Percentiles rank a stretch among this genome's conserved stretches.
These are phyloP conservation scores for Hestina assimilis DNA, from an alignment of 1,140 invertebrate species.

Conservation along the genomic window DNA sequence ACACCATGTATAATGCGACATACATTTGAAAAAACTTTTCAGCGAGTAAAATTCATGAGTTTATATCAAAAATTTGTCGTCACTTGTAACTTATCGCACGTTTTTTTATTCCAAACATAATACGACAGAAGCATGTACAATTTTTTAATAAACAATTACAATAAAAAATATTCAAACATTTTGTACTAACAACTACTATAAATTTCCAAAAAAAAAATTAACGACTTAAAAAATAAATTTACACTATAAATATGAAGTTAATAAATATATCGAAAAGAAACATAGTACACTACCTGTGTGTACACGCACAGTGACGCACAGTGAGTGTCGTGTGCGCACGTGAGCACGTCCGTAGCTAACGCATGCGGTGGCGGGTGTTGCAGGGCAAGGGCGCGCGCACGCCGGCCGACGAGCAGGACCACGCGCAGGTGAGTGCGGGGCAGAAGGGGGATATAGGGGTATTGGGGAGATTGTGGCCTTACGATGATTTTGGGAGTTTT, in stretches of 20 bases:
- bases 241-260: background rate
- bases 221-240: background rate
- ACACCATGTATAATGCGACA: slow-evolving; percentile 16
- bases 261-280: background rate
- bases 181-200: background rate
- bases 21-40: background rate
- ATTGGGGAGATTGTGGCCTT: no score
- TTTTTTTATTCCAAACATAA: background rate
- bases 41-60: background rate
- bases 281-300: background rate
- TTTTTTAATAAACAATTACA: background rate
- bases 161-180: background rate
- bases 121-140: background rate
- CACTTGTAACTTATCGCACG: slow-evolving; percentile 18
- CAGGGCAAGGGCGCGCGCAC: slow-evolving; percentile 68
- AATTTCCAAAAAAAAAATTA: background rate
- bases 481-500: no score
- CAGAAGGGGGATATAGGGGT: no score
- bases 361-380: slow-evolving; percentile 57
- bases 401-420: slow-evolving; percentile 44
- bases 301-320: background rate
- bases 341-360: background rate
- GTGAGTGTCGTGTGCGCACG: background rate
- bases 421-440: slow-evolving; percentile 20
- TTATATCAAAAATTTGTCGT: background rate